Conservation (phyloP, 2,888 invertebrate genomes). For the Boloria euphrosyne region DNA sequence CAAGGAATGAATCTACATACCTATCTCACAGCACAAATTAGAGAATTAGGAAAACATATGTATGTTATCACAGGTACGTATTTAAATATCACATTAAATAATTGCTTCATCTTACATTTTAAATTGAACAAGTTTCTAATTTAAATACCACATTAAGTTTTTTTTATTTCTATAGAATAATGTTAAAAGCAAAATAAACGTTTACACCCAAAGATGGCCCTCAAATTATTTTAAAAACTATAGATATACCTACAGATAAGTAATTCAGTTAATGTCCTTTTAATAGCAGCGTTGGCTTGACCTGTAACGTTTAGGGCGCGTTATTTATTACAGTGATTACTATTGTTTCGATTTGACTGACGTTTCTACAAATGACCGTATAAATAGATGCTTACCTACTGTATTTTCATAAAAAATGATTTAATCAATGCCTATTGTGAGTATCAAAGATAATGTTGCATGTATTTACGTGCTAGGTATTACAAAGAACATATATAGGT, state of each 20-base stretch:
- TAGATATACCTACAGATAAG: conserved; percentile 22
- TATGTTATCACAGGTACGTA: too few relatives aligned
- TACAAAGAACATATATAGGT: too few relatives aligned
- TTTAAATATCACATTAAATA: too few relatives aligned
- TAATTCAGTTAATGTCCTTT: conserved; percentile 45
- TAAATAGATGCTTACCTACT: conserved; percentile 28
- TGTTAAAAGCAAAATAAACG: too few relatives aligned
- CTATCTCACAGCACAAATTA: too few relatives aligned
- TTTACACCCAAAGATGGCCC: neutral
- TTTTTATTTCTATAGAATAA: too few relatives aligned
- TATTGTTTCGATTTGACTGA: conserved; percentile 68
- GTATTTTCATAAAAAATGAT: conserved; percentile 1
- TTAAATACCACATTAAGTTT: too few relatives aligned
- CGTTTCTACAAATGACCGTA: conserved; percentile 48
- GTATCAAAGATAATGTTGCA: neutral
- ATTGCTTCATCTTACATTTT: too few relatives aligned
- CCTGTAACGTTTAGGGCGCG: conserved; percentile 53
- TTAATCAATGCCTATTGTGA: neutral
- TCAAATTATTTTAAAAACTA: neutral
- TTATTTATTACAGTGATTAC: conserved; percentile 67
- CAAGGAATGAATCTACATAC: too few relatives aligned
- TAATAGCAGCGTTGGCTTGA: conserved; percentile 48
- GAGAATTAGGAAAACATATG: too few relatives aligned
- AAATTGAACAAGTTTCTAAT: too few relatives aligned
- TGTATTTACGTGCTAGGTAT: too few relatives aligned